Evolutionary conservation across 2,888 invertebrate species (phyloP).

Genomic region (Merodon equestris): DNA sequence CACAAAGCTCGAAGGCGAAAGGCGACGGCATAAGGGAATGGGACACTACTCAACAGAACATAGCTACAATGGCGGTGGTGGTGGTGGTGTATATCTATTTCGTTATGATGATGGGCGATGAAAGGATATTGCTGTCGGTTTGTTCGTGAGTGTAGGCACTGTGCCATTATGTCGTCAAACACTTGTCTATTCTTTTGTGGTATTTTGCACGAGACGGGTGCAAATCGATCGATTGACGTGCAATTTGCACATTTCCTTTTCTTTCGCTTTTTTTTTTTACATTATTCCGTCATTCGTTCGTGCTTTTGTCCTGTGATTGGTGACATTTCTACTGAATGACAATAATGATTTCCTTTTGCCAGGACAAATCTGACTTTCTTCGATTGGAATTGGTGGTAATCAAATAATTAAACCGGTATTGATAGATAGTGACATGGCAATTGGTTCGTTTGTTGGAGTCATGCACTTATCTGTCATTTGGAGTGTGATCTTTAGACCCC

Average conservation of each 20-base stretch:
- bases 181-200: slow-evolving; percentile 57
- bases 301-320: slow-evolving; percentile 57
- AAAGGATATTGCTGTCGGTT: slow-evolving; percentile 63
- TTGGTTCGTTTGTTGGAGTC: too few relatives aligned
- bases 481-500: too few relatives aligned
- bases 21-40: background rate
- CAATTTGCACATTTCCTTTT: slow-evolving; percentile 67
- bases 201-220: slow-evolving; percentile 51
- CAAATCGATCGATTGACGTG: slow-evolving; percentile 69
- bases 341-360: slow-evolving; percentile 59
- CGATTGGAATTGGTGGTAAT: slow-evolving; percentile 14
- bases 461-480: too few relatives aligned
- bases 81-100: slow-evolving; percentile 21
- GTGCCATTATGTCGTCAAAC: slow-evolving; percentile 63
- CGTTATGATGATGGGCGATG: slow-evolving; percentile 60
- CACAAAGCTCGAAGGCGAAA: too few relatives aligned
- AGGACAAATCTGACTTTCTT: slow-evolving; percentile 65
- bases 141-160: slow-evolving; percentile 65
- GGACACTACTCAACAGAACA: slow-evolving; percentile 44
- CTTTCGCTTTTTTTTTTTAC: slow-evolving; percentile 33
- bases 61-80: slow-evolving; percentile 20
- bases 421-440: slow-evolving; percentile 35
- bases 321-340: slow-evolving; percentile 56
- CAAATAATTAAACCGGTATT: slow-evolving; percentile 50
- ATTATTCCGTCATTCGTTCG: slow-evolving; percentile 16